Percentiles rank a stretch among this genome's conserved stretches.
phyloP scores from a whole-genome alignment of 2,797 vertebrate species.

The Graptemys geographica region DNA sequence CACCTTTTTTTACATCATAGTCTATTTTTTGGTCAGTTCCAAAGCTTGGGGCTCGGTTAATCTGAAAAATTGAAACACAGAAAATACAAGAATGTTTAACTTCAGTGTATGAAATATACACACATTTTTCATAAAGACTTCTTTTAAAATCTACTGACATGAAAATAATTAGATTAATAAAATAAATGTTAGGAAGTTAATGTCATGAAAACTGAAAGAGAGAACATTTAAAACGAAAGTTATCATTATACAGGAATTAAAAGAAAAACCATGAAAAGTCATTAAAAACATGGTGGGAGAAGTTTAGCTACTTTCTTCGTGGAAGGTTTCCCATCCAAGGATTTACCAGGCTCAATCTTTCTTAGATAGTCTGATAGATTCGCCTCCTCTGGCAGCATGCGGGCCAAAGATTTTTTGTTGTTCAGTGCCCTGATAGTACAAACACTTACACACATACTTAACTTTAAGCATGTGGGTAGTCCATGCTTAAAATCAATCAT shows the following conservation, averaged over 20 bases:
- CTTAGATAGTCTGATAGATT: not conserved
- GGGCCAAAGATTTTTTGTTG: not conserved
- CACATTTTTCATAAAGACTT: not conserved
- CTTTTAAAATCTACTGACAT: not conserved
- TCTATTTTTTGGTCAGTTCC: conserved; percentile 99
- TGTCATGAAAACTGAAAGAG: not conserved
- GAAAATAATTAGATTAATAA: not conserved
- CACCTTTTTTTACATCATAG: conserved; percentile 97
- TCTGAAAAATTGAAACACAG: conserved; percentile 83
- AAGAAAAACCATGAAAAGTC: not conserved
- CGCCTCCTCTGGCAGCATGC: not conserved
- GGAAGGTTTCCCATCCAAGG: not conserved
- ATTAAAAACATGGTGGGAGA: not conserved
- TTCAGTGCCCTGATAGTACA: not conserved
- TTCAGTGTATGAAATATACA: not conserved
- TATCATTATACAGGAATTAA: not conserved
- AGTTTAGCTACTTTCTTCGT: not conserved
- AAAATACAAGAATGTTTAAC: conserved; percentile 20
- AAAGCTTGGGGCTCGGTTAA: conserved; percentile 98
- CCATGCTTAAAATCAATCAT: not conserved
- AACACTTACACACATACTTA: not conserved
- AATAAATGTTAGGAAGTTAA: not conserved
- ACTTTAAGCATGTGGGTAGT: not conserved
- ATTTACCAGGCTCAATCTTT: not conserved
- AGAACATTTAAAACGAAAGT: not conserved